A percentile compares a stretch with the other conserved stretches of the same genome.
Conservation (phyloP, 1,140 invertebrate genomes). For the Lucilia cuprina region DNA sequence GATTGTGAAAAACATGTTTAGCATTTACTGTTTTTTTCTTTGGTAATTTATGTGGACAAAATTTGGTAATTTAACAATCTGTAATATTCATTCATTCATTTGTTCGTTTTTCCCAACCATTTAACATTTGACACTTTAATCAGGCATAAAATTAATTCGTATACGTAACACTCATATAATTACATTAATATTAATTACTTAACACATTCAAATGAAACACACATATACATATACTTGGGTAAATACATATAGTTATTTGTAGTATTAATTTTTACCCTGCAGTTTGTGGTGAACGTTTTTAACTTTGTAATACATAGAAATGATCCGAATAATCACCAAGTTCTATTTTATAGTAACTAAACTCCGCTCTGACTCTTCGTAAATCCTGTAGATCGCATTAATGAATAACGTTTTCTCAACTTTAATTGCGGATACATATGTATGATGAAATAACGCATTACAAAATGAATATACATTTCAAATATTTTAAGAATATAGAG, state of each 20-base stretch:
- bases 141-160: slow-evolving; percentile 31
- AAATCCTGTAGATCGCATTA: too few species aligned
- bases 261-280: background rate
- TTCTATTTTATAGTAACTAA: too few species aligned
- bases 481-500: too few species aligned
- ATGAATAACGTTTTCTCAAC: too few species aligned
- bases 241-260: background rate
- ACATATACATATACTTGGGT: background rate
- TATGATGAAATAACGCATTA: too few species aligned
- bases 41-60: background rate
- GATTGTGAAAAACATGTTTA: background rate
- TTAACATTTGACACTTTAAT: slow-evolving; percentile 34
- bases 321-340: too few species aligned
- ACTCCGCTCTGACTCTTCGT: too few species aligned
- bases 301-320: too few species aligned
- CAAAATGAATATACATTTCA: too few species aligned
- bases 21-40: background rate
- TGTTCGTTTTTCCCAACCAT: background rate
- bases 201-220: background rate
- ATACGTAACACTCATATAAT: slow-evolving; percentile 10
- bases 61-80: background rate
- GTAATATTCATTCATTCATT: background rate
- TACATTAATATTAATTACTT: slow-evolving; percentile 32
- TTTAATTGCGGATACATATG: too few species aligned
- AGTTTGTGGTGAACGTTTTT: too few species aligned